A percentile compares a stretch with the other conserved stretches of the same genome.
These are phyloP conservation scores for Syngnathus scovelli DNA, from an alignment of 2,113 vertebrate species.

Conservation along the genomic window DNA sequence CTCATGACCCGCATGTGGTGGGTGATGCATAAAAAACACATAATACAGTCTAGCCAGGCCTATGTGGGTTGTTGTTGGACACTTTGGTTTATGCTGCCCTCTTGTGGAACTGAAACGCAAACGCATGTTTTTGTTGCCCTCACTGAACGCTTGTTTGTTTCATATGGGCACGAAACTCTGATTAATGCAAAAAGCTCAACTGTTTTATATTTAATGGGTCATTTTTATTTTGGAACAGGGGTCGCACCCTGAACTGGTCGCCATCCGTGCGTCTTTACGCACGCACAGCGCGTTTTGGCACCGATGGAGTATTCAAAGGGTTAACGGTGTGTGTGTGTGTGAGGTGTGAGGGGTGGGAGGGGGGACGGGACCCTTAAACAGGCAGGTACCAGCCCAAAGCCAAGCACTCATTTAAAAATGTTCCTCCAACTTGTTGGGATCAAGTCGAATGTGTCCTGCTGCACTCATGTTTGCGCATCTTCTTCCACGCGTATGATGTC, in stretches of 20 bases:
- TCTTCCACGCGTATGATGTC: constrained; percentile 13
- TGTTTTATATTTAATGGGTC: too few relatives aligned
- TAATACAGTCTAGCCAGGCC: background rate
- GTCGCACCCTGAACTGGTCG: too few relatives aligned
- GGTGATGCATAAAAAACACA: background rate
- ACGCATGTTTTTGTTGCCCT: background rate
- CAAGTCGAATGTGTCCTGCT: constrained; percentile 79
- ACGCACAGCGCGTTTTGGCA: constrained; percentile 24
- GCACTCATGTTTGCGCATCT: constrained; percentile 50
- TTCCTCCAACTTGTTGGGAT: constrained; percentile 78
- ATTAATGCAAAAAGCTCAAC: too few relatives aligned
- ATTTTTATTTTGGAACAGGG: too few relatives aligned
- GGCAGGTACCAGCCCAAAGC: constrained; percentile 84
- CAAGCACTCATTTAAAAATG: constrained; percentile 57
- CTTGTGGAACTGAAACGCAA: constrained; percentile 17
- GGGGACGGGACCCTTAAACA: constrained; percentile 78
- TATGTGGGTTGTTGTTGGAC: background rate
- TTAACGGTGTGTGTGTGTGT: constrained; percentile 67
- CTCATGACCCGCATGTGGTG: background rate
- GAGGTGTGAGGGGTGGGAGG: background rate
- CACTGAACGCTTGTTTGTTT: too few relatives aligned
- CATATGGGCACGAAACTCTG: too few relatives aligned
- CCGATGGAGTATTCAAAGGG: constrained; percentile 68
- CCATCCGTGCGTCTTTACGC: constrained; percentile 29
- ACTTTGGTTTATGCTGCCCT: constrained; percentile 19